Conservation (phyloP, 2,113 vertebrate species). For the Hassar affinis region DNA sequence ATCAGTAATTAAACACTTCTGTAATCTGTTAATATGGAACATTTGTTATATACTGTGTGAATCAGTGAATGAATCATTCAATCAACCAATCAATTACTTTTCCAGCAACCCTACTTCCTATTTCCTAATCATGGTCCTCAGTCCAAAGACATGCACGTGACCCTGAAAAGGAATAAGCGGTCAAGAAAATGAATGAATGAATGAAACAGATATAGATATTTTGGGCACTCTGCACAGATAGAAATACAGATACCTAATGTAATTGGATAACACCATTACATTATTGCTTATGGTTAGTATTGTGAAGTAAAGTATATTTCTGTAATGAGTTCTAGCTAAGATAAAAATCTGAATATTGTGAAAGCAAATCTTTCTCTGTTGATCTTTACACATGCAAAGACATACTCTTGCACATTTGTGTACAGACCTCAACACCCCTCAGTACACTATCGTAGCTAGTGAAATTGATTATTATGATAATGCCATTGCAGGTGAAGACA, state of each 20-base stretch:
- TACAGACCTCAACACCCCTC: background rate
- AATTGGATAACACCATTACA: background rate
- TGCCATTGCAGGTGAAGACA: slow-evolving; percentile 50
- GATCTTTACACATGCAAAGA: background rate
- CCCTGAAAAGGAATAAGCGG: too few species aligned
- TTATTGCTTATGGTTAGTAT: background rate
- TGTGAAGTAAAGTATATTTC: background rate
- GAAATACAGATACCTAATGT: background rate
- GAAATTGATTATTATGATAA: slow-evolving; percentile 64
- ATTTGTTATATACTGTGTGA: too few species aligned
- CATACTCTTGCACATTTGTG: background rate
- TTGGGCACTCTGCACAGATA: background rate
- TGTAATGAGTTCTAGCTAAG: background rate
- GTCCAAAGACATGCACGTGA: too few species aligned
- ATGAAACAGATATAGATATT: background rate
- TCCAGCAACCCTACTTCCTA: background rate
- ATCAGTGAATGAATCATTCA: too few species aligned
- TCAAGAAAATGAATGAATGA: background rate
- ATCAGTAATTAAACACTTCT: background rate
- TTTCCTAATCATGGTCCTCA: too few species aligned
- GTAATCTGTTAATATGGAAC: background rate
- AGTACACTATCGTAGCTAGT: slow-evolving; percentile 1
- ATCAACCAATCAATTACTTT: background rate
- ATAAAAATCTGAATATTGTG: background rate
- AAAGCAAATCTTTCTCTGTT: background rate